Base-by-base conservation (phyloP, 2,888 invertebrate species). In the Thecophora atra region DNA sequence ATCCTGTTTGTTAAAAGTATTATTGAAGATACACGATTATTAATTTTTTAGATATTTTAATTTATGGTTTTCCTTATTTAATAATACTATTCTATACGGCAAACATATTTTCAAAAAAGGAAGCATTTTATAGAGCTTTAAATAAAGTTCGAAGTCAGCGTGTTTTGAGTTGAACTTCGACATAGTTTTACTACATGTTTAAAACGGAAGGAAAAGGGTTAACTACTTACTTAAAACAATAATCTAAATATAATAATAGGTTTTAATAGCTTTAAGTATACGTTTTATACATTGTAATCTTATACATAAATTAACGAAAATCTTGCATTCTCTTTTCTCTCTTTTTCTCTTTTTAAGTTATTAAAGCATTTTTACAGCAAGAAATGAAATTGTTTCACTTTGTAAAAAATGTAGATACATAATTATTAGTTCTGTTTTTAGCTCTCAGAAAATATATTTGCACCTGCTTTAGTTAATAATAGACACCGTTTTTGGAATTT, bases 401-500 rank as follows among this genome's bases (percentile, higher is more conserved):
- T 51, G 47, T 66, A 52, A 28, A 52, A 19, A 54, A 26, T 64
- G 56, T 21, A 56, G 13, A n/a, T 21, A 56, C 26, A 24, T 42
- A 24, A 44, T 17, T 47, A 15, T 47, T 26, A 19, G 26, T n/a
- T 52, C 28, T 28, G n/a, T 11, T 8, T 19, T 8, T 13, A 30
- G 13, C 28, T 52, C 28, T 19, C 47, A 47, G 2, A 2, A 52
- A 26, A 30, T n/a, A 19, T 66, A 66, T 66, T 54, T 51, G 52
- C 54, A 21, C 54, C 51, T 11, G 24, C n/a, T 28, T 66, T 66
- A 51, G 1, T 30, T 66, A n/a, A 73, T 76, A 75, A 75, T 76
- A 76, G 76, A 75, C 76, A 75, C 74, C 72, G 71, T 70, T 74
- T 70, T 56, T 47, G 6, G 26, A 52, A 52, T 47, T n/a, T n/a